Percentiles rank a stretch among this genome's conserved stretches.
phyloP scores from a whole-genome alignment of 1,140 invertebrate genomes.

The Drosophila teissieri region DNA sequence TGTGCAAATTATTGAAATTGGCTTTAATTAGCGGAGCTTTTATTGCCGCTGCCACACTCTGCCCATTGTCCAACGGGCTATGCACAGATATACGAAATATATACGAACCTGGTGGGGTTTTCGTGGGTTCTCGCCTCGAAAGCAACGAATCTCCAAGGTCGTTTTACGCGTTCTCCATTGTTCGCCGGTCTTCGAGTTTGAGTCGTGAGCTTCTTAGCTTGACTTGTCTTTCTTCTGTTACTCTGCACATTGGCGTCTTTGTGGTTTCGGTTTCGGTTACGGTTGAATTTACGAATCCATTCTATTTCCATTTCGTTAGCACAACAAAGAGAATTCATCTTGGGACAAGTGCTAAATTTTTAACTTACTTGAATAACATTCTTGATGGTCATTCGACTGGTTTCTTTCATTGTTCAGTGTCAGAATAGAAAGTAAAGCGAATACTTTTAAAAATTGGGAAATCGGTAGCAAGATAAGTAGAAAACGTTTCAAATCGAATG shows the following conservation, averaged over 20 bases:
- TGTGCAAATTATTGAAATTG: conserved; percentile 79
- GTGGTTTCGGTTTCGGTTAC: conserved; percentile 38
- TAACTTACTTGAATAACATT: conserved; percentile 41
- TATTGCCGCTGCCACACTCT: conserved; percentile 61
- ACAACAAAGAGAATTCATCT: conserved; percentile 43
- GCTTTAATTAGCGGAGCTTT: conserved; percentile 79
- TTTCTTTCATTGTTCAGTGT: conserved; percentile 4
- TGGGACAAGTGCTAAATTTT: conserved; percentile 47
- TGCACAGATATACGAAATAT: conserved; percentile 3
- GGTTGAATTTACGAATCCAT: conserved; percentile 45
- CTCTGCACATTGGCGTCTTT: conserved; percentile 58
- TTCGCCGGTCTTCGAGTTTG: conserved; percentile 31
- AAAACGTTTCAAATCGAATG: too few relatives aligned
- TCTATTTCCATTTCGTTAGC: conserved; percentile 45
- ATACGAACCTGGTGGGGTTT: conserved; percentile 35
- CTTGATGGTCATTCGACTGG: conserved; percentile 57
- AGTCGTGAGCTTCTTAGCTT: conserved; percentile 55
- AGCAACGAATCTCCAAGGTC: conserved; percentile 70
- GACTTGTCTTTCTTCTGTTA: conserved; percentile 47
- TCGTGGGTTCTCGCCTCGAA: conserved; percentile 33
- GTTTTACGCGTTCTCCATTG: conserved; percentile 50
- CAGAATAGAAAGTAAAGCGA: conserved; percentile 53
- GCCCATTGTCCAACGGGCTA: conserved; percentile 21
- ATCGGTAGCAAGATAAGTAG: not conserved
- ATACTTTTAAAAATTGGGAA: conserved; percentile 19